Evolutionary conservation across 2,113 vertebrate genomes (phyloP).

Genomic region (Melanerpes aurifrons): DNA sequence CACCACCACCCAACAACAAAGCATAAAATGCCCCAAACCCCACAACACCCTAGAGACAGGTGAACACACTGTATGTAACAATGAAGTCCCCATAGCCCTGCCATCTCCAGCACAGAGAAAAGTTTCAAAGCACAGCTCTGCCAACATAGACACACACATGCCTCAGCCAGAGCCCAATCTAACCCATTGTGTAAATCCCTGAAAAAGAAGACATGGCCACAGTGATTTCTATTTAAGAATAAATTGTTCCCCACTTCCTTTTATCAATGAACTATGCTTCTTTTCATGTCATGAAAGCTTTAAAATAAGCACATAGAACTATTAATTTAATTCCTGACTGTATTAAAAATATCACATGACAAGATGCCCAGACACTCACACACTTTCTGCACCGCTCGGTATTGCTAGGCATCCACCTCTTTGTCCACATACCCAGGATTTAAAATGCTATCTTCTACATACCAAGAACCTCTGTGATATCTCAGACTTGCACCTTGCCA

Average conservation of each 20-base stretch:
- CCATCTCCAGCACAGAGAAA: neutral
- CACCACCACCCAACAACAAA: neutral
- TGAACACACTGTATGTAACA: neutral
- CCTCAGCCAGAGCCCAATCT: conserved; percentile 7
- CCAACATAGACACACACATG: neutral
- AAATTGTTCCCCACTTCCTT: conserved; percentile 12
- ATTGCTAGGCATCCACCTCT: neutral
- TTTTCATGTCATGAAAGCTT: conserved; percentile 16
- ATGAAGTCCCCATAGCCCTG: neutral
- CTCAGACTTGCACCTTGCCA: conserved; percentile 25
- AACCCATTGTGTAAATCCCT: neutral
- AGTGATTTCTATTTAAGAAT: conserved; percentile 10
- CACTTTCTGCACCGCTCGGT: neutral
- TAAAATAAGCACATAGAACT: conserved; percentile 15
- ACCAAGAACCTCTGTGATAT: neutral
- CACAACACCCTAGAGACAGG: neutral
- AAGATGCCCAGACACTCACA: neutral
- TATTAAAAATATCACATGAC: conserved; percentile 11
- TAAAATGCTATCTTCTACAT: conserved; percentile 25
- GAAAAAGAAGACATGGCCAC: neutral
- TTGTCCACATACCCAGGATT: neutral
- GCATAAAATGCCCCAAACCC: neutral
- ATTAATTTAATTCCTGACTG: conserved; percentile 39
- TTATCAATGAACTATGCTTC: neutral
- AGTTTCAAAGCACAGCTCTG: neutral